These are phyloP conservation scores for Atherix ibis DNA, from an alignment of 2,888 invertebrate species.

Conservation along the genomic window DNA sequence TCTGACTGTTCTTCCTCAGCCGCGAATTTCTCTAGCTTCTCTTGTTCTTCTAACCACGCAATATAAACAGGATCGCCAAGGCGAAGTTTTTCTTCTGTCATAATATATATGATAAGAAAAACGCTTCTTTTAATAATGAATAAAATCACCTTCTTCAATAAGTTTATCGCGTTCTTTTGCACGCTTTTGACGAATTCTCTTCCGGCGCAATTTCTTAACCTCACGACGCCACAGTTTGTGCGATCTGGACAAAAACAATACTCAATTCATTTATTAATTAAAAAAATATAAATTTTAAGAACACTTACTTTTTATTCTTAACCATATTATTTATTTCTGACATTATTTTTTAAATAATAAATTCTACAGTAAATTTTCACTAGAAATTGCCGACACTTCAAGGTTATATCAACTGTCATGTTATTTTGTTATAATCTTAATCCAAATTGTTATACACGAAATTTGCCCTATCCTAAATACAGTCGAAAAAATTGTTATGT, in stretches of 20 bases:
- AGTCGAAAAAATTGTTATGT: no score
- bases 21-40: conserved; percentile 36
- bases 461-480: no score
- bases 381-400: neutral
- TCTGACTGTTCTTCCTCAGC: conserved; percentile 38
- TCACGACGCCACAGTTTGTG: conserved; percentile 51
- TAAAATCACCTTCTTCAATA: conserved; percentile 26
- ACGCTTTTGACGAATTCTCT: conserved; percentile 41
- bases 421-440: no score
- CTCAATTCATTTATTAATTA: no score
- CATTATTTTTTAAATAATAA: no score
- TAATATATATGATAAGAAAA: neutral
- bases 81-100: conserved; percentile 27
- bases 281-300: no score
- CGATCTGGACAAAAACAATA: neutral
- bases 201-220: conserved; percentile 56
- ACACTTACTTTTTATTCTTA: neutral
- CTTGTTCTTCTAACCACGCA: conserved; percentile 38
- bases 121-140: neutral
- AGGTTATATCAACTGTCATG: no score
- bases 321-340: neutral
- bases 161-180: conserved; percentile 42
- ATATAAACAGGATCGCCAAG: conserved; percentile 36
- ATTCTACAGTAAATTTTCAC: no score
- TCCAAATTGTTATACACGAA: no score